phyloP scores from a whole-genome alignment of 2,797 vertebrate genomes.

The Craterocephalus amniculus region DNA sequence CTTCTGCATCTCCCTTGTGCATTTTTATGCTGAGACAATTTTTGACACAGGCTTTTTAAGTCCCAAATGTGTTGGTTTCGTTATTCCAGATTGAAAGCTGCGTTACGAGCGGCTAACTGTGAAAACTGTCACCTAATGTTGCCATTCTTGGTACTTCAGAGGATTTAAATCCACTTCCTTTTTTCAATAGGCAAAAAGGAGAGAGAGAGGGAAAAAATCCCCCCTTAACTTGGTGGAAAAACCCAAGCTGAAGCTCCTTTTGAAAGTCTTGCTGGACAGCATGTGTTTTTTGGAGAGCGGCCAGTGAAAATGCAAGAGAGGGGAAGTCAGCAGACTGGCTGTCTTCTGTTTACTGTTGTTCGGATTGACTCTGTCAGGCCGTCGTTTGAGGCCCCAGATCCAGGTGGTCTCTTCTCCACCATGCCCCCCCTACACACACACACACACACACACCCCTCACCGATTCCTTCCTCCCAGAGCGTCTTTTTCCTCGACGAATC shows the following conservation, averaged over 20 bases:
- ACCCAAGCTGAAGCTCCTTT: constrained; percentile 68
- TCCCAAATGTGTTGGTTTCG: neutral
- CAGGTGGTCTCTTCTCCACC: constrained; percentile 74
- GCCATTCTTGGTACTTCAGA: constrained; percentile 28
- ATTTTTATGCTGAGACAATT: neutral
- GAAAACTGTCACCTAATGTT: neutral
- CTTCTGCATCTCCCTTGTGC: neutral
- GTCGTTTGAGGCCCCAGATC: constrained; percentile 71
- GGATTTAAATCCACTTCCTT: constrained; percentile 61
- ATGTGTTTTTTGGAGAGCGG: constrained; percentile 76
- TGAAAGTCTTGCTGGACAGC: constrained; percentile 68
- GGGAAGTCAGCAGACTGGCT: constrained; percentile 78
- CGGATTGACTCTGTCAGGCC: constrained; percentile 75
- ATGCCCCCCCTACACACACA: neutral
- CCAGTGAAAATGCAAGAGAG: constrained; percentile 78
- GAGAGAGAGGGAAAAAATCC: constrained; percentile 28
- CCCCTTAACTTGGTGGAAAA: constrained; percentile 77
- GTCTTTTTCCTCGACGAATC: constrained; percentile 70
- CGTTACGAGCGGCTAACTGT: constrained; percentile 12
- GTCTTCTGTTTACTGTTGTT: constrained; percentile 78
- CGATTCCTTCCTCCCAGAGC: constrained; percentile 54
- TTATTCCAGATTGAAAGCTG: too few species aligned
- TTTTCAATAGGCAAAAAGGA: constrained; percentile 46
- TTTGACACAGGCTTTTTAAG: too few species aligned
- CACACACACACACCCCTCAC: constrained; percentile 7